phyloP scores from a whole-genome alignment of 2,113 vertebrate genomes.

The Salvator merianae region DNA sequence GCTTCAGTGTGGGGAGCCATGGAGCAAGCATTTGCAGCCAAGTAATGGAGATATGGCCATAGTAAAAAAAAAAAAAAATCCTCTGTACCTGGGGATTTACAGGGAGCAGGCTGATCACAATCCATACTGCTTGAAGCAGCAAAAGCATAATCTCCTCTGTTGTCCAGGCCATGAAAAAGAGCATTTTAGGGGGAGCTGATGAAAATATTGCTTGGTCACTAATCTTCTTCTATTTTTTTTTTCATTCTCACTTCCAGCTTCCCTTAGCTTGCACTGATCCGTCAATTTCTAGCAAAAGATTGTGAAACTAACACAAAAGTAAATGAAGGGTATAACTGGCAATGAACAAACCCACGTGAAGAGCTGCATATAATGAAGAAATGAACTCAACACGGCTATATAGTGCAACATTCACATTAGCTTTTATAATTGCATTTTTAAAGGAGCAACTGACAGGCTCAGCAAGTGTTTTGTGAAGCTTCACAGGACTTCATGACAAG shows the following conservation, averaged over 20 bases:
- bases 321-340: slow-evolving; percentile 34
- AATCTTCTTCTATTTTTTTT: too few species aligned
- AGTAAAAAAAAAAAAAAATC: too few species aligned
- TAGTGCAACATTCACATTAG: rapidly evolving
- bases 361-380: background rate
- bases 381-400: background rate
- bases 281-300: background rate
- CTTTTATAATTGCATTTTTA: slow-evolving; percentile 4
- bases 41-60: too few species aligned
- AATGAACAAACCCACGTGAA: slow-evolving; percentile 24
- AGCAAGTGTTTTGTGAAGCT: background rate
- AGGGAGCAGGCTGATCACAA: too few species aligned
- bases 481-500: rapidly evolving
- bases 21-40: too few species aligned
- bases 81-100: too few species aligned
- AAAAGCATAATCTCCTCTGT: too few species aligned
- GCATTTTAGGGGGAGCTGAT: too few species aligned
- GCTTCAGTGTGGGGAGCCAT: too few species aligned
- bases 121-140: too few species aligned
- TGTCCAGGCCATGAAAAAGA: too few species aligned
- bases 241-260: slow-evolving; percentile 9
- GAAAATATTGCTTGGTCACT: too few species aligned
- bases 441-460: background rate
- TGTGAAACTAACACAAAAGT: slow-evolving; percentile 36
- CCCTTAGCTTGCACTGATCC: background rate